Conservation (phyloP, 2,888 invertebrate genomes). For the Ophioninae sp. region DNA sequence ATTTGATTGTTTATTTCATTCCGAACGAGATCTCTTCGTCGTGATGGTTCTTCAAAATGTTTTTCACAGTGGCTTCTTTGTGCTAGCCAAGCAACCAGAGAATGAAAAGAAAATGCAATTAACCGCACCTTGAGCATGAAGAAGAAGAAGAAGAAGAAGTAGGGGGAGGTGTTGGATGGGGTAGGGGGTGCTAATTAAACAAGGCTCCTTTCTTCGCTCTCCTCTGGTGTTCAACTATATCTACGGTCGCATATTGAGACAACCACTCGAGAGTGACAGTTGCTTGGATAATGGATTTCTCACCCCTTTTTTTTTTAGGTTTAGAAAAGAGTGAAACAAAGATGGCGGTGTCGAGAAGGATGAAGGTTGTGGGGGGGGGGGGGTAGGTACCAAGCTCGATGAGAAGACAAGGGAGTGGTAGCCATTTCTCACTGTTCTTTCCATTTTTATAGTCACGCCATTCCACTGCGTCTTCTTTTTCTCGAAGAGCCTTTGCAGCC, state of each 20-base stretch:
- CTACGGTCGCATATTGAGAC: slow-evolving; percentile 30
- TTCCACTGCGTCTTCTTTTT: slow-evolving; percentile 27
- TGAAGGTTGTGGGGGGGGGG: no score
- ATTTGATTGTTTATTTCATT: neutral
- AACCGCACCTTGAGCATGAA: slow-evolving; percentile 45
- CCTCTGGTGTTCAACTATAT: neutral
- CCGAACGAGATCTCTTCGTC: neutral
- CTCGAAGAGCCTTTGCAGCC: slow-evolving; percentile 45
- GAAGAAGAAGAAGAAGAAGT: slow-evolving; percentile 1
- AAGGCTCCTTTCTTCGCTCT: slow-evolving; percentile 43
- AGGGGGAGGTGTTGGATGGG: no score
- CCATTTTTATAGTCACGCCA: slow-evolving; percentile 48
- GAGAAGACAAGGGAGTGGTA: slow-evolving; percentile 24
- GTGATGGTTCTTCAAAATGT: neutral
- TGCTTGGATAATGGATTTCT: slow-evolving; percentile 51
- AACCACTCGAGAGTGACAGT: slow-evolving; percentile 41
- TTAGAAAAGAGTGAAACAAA: slow-evolving; percentile 10
- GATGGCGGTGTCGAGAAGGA: neutral
- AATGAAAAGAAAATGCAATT: slow-evolving; percentile 57
- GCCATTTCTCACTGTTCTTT: slow-evolving; percentile 47
- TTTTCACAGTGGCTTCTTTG: slow-evolving; percentile 29
- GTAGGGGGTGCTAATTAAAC: slow-evolving; percentile 47
- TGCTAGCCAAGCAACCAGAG: neutral
- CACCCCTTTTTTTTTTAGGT: neutral
- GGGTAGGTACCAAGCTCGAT: slow-evolving; percentile 8